Percentiles rank a stretch among this genome's conserved stretches.
These are phyloP conservation scores for Albula glossodonta DNA, from an alignment of 2,113 vertebrate genomes.

Conservation along the genomic window DNA sequence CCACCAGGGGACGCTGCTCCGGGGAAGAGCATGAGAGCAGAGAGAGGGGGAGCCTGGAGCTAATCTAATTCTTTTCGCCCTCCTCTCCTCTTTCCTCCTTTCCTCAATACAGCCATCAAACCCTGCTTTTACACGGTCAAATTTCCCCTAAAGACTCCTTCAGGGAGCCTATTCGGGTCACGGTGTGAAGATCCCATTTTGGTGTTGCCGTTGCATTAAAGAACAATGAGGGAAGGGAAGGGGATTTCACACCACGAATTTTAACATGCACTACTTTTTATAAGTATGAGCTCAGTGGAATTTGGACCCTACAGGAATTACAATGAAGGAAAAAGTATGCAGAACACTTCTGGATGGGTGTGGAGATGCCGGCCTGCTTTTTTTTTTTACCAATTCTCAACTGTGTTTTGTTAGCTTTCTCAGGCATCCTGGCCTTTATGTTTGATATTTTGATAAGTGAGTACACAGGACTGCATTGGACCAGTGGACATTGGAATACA, in stretches of 20 bases:
- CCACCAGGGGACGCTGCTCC: neutral
- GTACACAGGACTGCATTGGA: neutral
- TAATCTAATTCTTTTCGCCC: neutral
- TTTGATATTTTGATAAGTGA: neutral
- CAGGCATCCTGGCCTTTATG: neutral
- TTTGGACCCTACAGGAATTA: neutral
- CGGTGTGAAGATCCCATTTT: neutral
- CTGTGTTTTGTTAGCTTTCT: neutral
- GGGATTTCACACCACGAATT: no score
- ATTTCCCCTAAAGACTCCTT: neutral
- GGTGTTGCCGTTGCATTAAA: neutral
- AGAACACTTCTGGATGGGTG: neutral
- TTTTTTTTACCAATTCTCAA: no score
- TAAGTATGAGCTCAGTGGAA: neutral
- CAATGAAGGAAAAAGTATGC: neutral
- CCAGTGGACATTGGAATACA: no score
- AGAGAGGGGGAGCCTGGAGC: conserved; percentile 8
- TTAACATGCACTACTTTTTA: neutral
- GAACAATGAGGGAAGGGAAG: neutral
- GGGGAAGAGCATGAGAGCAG: conserved; percentile 32
- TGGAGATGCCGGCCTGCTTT: no score
- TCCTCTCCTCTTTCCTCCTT: neutral
- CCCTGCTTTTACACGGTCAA: neutral
- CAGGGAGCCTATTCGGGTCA: neutral
- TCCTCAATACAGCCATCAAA: neutral